These are phyloP conservation scores for Athripsodes cinereus DNA, from an alignment of 2,888 invertebrate species.

Conservation along the genomic window DNA sequence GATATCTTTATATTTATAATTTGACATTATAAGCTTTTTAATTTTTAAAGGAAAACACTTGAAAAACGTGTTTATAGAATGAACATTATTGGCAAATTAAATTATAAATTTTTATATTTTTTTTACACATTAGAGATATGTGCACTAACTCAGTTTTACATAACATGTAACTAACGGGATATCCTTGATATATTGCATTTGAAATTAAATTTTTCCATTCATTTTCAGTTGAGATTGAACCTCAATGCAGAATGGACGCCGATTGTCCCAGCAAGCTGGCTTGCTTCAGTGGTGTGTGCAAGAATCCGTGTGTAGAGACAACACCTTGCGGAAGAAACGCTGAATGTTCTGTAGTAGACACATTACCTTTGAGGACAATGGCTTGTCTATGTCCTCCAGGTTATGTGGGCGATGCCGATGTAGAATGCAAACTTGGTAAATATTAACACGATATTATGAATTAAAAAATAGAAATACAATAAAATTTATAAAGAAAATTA, in stretches of 20 bases:
- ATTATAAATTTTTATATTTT: too few relatives aligned
- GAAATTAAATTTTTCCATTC: too few relatives aligned
- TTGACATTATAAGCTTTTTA: too few relatives aligned
- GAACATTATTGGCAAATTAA: too few relatives aligned
- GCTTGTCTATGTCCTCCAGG: slow-evolving; percentile 80
- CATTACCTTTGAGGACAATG: slow-evolving; percentile 81
- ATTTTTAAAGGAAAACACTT: too few relatives aligned
- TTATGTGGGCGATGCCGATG: slow-evolving; percentile 79
- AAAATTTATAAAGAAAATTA: too few relatives aligned
- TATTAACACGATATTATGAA: neutral
- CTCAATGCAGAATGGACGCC: slow-evolving; percentile 71
- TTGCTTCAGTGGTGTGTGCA: slow-evolving; percentile 73
- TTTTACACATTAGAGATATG: too few relatives aligned
- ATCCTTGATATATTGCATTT: too few relatives aligned
- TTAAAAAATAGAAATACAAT: neutral
- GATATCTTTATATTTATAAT: too few relatives aligned
- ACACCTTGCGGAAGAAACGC: slow-evolving; percentile 77
- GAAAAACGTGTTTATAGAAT: too few relatives aligned
- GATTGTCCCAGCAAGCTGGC: slow-evolving; percentile 83
- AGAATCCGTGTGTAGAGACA: slow-evolving; percentile 71
- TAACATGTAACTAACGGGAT: too few relatives aligned
- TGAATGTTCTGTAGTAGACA: slow-evolving; percentile 78
- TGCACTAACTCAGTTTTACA: too few relatives aligned
- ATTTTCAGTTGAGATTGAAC: slow-evolving; percentile 42
- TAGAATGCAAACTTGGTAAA: slow-evolving; percentile 73